A percentile compares a stretch with the other conserved stretches of the same genome.
These are phyloP conservation scores for Coelogynopora nodosa DNA, from an alignment of 2,888 invertebrate genomes.

Conservation along the genomic window DNA sequence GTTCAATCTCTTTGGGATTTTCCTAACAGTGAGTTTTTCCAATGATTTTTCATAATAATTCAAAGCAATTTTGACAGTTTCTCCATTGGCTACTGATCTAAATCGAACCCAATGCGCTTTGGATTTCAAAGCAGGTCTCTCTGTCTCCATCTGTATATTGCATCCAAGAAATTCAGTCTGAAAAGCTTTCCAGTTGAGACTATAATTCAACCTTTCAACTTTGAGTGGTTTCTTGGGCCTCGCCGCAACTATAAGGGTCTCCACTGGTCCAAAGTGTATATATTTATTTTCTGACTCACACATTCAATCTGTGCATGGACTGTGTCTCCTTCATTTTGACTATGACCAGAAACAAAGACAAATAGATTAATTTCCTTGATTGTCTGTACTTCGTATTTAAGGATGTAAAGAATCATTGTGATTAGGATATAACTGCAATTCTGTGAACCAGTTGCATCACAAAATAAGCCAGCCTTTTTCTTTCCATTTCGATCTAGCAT, in stretches of 20 bases:
- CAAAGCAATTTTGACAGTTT: too few species aligned
- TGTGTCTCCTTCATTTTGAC: not conserved
- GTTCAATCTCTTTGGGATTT: too few species aligned
- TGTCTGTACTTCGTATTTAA: not conserved
- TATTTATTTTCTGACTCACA: not conserved
- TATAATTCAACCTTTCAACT: not conserved
- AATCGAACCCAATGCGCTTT: not conserved
- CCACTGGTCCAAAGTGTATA: not conserved
- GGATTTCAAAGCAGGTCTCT: not conserved
- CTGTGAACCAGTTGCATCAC: not conserved
- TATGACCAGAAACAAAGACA: not conserved
- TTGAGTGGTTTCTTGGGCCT: not conserved
- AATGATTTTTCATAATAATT: too few species aligned
- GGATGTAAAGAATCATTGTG: not conserved
- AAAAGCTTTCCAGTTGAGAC: not conserved
- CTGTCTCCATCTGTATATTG: not conserved
- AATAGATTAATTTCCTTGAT: not conserved
- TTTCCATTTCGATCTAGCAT: too few species aligned
- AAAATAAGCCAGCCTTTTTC: not conserved
- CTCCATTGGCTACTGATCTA: too few species aligned
- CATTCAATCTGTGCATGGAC: not conserved
- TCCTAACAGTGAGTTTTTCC: too few species aligned
- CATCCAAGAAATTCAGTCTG: not conserved
- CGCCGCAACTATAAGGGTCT: not conserved
- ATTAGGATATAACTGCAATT: not conserved